Base-by-base conservation (phyloP, 2,888 invertebrate species). In the Parasteatoda lunata region DNA sequence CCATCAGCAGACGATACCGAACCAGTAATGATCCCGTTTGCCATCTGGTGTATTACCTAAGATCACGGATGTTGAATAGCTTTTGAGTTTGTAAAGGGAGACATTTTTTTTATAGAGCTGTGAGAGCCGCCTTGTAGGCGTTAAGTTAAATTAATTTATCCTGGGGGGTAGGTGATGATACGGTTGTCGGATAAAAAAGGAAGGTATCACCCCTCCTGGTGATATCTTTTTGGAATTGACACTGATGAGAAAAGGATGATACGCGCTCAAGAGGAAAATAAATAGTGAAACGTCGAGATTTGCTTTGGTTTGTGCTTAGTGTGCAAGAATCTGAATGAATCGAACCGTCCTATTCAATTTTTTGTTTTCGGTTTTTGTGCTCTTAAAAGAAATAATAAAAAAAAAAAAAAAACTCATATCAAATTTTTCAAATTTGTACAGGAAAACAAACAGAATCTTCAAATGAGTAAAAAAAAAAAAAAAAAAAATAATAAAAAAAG, bases 61-160 rank as follows among this genome's bases (percentile, higher is more conserved):
- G 71, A 80, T 80, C 77, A 77, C 75, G 30, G 84, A n/a, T 59
- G 78, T 79, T 84, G 66, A 79, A 84, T 84, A 85, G 85, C 85
- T 80, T 80, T 52, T 72, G 70, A 76, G 76, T 76, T 85, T 78
- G 49, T 9, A 15, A 48, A 49, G 9, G 45, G 45, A 71, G 75
- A 52, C 64, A 48, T 45, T 47, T 69, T 71, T 68, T 68, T 77
- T 77, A 80, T 80, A 80, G 79, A 75, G 76, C 80, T 86, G 76
- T 80, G 72, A 72, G 54, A n/a, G 73, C 76, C 76, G 85, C 85
- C 77, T 86, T 80, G 80, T 86, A 86, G 85, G 85, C 85, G 85
- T 86, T 86, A 86, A 86, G 85, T 86, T 86, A 86, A 86, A 86
- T 86, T 86, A 86, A 86, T 86, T 86, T 86, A 76, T 77, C 85